Evolutionary conservation across 1,140 invertebrate genomes (phyloP), one percentile per base, ranked within the genome.

Genomic region (Ladona fulva): DNA sequence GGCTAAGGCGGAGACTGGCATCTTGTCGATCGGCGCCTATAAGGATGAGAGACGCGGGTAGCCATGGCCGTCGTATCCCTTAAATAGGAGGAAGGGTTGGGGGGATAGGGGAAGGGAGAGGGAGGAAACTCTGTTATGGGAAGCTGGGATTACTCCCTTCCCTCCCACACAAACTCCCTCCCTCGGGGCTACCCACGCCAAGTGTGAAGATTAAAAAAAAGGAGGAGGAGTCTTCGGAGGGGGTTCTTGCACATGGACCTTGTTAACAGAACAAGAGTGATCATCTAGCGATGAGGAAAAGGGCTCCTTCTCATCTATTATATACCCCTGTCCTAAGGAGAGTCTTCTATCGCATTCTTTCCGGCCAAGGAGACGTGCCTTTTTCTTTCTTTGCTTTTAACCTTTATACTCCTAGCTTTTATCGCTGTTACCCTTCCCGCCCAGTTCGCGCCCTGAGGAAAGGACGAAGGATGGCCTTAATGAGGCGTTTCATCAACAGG

Each of bases 11-110:
- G 52, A 66, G 16, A 12, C 52, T 66, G 52, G n/a, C 52, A 66
- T 66, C 52, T 66, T 66, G 52, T 66, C 52, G 14, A 16, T 19
- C 16, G 16, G n/a, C 16, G 52, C 52, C 16, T 22, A 16, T 19
- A 66, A 66, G n/a, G 16, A 22, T 19, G n/a, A 19, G 52, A 66
- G 52, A 66, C 14, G 52, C 52, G 52, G 12, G 12, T 19, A 66
- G 52, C 52, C 14, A 66, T 66, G 12, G 52, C 52, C 52, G 3
- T 16, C 52, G 52, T 66, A 66, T 66, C 52, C 52, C 52, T 66
- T 66, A 66, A 66, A 66, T 66, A 66, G 52, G 52, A 66, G 52
- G 52, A 66, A 66, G 52, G 52, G n/a, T 66, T 66, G 52, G 52
- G 52, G n/a, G 14, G 52, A 19, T 16, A 22, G 52, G 52, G 52